These are phyloP conservation scores for Lottia gigantea DNA, from an alignment of 2,888 invertebrate genomes.

Conservation along the genomic window DNA sequence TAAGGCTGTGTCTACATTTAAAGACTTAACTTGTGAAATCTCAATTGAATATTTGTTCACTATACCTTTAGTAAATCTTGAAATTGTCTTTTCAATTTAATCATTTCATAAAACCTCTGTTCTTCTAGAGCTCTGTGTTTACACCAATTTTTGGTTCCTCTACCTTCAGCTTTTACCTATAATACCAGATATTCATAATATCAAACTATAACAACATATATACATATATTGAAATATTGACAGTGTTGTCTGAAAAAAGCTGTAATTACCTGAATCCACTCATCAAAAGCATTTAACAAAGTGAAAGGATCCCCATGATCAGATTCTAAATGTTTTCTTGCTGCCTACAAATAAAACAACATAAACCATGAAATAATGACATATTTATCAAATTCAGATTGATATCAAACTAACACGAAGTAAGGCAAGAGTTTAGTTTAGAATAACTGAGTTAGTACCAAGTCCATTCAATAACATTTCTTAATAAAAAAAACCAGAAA, in stretches of 20 bases:
- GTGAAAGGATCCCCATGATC: constrained; percentile 97
- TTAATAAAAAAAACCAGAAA: no score
- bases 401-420: no score
- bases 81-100: constrained; percentile 91
- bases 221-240: no score
- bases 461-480: no score
- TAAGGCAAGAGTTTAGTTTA: no score
- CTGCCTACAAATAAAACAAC: constrained; percentile 64
- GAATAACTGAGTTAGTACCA: no score
- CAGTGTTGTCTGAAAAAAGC: no score
- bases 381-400: no score
- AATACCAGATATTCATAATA: constrained; percentile 16
- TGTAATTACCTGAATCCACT: constrained; percentile 79
- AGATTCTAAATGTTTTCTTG: constrained; percentile 78
- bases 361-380: background rate
- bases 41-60: no score
- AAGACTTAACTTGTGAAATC: no score
- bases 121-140: constrained; percentile 91
- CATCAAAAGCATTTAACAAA: constrained; percentile 85
- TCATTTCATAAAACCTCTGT: constrained; percentile 95
- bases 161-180: constrained; percentile 67
- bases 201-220: no score
- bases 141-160: constrained; percentile 81
- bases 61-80: constrained; percentile 80
- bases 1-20: no score